Percentiles rank a stretch among this genome's conserved stretches.
phyloP scores from a whole-genome alignment of 2,113 vertebrate genomes.

The Thamnaconus septentrionalis region DNA sequence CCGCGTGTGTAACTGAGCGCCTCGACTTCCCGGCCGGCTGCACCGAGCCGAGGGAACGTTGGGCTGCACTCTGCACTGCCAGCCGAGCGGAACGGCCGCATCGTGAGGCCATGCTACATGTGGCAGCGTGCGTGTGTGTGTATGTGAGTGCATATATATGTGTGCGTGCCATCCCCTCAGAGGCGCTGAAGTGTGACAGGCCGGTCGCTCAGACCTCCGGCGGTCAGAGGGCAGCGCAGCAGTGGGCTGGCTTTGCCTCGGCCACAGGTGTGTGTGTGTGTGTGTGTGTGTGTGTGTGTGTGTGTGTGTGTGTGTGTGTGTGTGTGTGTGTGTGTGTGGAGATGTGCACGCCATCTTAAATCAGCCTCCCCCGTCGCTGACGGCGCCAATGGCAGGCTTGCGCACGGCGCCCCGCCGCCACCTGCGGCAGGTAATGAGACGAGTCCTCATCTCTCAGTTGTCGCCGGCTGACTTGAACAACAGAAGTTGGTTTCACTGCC shows the following conservation, averaged over 20 bases:
- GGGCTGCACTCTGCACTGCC: conserved; percentile 59
- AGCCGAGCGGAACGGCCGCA: conserved; percentile 59
- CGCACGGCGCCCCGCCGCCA: conserved; percentile 19
- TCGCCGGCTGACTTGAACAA: conserved; percentile 61
- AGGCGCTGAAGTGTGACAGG: conserved; percentile 58
- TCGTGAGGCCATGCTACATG: conserved; percentile 4
- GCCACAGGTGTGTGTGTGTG: conserved; percentile 50
- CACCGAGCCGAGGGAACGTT: conserved; percentile 53
- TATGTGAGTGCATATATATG: conserved; percentile 22
- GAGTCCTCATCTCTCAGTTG: conserved; percentile 59
- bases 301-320: conserved; percentile 36
- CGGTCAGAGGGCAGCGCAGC: conserved; percentile 51
- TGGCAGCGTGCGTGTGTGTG: conserved; percentile 18
- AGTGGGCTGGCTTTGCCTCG: conserved; percentile 66
- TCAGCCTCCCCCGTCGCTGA: conserved; percentile 10
- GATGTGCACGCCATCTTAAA: conserved; percentile 12
- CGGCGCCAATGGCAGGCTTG: conserved; percentile 28
- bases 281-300: conserved; percentile 35
- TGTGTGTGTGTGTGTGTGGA: conserved; percentile 32
- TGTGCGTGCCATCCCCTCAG: conserved; percentile 47
- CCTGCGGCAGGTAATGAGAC: conserved; percentile 42
- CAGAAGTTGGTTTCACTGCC: conserved; percentile 40
- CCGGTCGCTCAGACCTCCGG: conserved; percentile 57
- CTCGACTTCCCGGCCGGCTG: conserved; percentile 49
- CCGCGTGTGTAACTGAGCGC: conserved; percentile 56